Conservation (phyloP, 2,113 vertebrate genomes). For the Tragulus kanchil region DNA sequence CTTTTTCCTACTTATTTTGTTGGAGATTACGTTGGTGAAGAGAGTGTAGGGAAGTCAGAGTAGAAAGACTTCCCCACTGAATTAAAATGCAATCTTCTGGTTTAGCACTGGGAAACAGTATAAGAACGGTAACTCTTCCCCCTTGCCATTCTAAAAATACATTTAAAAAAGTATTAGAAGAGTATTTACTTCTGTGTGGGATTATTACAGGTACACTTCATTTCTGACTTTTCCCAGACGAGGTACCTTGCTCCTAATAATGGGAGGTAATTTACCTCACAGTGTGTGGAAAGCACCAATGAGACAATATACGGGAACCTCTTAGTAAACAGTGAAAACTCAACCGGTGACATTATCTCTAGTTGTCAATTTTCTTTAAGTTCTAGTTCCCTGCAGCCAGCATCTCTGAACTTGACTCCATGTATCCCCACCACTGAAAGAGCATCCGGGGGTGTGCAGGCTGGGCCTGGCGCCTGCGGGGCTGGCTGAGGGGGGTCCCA, state of each 20-base stretch:
- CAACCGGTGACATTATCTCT: background rate
- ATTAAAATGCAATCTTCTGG: background rate
- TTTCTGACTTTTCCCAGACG: background rate
- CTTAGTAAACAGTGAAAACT: background rate
- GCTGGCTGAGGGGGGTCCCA: fast-evolving
- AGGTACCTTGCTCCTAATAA: background rate
- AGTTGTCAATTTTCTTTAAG: background rate
- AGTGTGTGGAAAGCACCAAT: background rate
- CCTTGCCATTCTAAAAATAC: background rate
- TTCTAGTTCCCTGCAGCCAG: background rate
- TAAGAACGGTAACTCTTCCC: background rate
- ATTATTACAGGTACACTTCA: background rate
- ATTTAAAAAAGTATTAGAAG: background rate
- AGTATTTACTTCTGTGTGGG: background rate
- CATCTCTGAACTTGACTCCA: background rate
- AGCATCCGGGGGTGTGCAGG: fast-evolving
- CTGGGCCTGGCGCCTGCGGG: background rate
- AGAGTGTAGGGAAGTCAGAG: background rate
- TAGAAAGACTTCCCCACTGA: background rate
- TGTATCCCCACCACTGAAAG: fast-evolving
- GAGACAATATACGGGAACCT: too few relatives aligned
- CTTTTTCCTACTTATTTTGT: background rate
- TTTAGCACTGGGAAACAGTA: background rate
- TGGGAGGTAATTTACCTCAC: background rate
- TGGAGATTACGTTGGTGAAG: background rate